phyloP scores from a whole-genome alignment of 2,888 invertebrate genomes.

The Syrphus vitripennis region DNA sequence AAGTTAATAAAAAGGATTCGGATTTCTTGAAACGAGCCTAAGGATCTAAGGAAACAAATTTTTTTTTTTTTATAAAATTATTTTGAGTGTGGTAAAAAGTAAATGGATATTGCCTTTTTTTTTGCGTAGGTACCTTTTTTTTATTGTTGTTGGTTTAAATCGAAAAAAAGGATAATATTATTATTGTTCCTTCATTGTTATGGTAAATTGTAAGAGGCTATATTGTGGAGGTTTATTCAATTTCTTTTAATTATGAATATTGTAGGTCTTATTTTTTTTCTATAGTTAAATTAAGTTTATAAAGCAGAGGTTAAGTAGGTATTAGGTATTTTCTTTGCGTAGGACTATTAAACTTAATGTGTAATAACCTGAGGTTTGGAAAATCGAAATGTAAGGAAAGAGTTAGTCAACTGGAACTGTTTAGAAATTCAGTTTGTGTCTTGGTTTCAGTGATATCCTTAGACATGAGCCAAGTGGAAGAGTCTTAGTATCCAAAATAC shows the following conservation, averaged over 20 bases:
- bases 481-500: too few relatives aligned
- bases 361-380: too few relatives aligned
- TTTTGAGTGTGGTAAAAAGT: constrained; percentile 8
- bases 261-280: neutral
- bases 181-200: neutral
- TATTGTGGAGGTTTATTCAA: neutral
- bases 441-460: too few relatives aligned
- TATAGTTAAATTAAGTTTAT: neutral
- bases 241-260: neutral
- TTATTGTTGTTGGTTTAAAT: constrained; percentile 11
- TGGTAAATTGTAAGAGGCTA: neutral
- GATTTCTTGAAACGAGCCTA: constrained; percentile 39
- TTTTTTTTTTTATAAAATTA: constrained; percentile 42
- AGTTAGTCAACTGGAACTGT: too few relatives aligned
- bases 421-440: too few relatives aligned
- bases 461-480: too few relatives aligned
- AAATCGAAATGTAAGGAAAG: too few relatives aligned
- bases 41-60: too few relatives aligned
- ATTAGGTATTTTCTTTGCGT: neutral
- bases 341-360: neutral
- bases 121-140: neutral
- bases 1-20: constrained; percentile 15
- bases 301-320: neutral
- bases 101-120: neutral
- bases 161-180: neutral